phyloP scores from a whole-genome alignment of 2,113 vertebrate species.

The Oxyura jamaicensis region DNA sequence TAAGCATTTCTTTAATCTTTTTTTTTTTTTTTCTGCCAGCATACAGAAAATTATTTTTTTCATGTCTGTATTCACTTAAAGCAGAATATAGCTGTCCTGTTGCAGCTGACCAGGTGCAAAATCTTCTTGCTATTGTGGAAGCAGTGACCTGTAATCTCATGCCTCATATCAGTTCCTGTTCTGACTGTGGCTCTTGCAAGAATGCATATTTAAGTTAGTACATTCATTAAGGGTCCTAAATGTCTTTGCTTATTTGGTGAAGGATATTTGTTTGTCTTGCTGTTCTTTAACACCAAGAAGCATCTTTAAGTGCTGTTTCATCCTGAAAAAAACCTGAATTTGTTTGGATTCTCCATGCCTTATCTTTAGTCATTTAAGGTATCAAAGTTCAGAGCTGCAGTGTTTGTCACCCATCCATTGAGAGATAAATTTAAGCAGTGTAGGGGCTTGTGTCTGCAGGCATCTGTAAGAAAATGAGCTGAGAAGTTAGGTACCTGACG shows the following conservation, averaged over 20 bases:
- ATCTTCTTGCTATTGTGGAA: background rate
- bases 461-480: background rate
- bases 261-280: background rate
- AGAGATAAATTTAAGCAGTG: background rate
- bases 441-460: background rate
- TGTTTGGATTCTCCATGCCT: background rate
- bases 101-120: background rate
- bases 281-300: too few species aligned
- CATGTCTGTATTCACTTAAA: background rate
- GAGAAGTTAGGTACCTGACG: background rate
- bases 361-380: background rate
- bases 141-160: background rate
- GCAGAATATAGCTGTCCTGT: background rate
- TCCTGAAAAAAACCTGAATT: background rate
- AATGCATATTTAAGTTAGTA: accelerated
- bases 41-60: background rate
- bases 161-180: background rate
- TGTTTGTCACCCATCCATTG: background rate
- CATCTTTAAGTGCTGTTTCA: background rate
- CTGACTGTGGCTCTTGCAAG: background rate
- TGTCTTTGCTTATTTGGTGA: background rate
- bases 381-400: background rate
- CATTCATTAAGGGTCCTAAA: background rate
- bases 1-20: background rate
- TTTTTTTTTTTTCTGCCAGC: background rate